These are phyloP conservation scores for Eulacestoma nigropectus DNA, from an alignment of 2,113 vertebrate species.

Conservation along the genomic window DNA sequence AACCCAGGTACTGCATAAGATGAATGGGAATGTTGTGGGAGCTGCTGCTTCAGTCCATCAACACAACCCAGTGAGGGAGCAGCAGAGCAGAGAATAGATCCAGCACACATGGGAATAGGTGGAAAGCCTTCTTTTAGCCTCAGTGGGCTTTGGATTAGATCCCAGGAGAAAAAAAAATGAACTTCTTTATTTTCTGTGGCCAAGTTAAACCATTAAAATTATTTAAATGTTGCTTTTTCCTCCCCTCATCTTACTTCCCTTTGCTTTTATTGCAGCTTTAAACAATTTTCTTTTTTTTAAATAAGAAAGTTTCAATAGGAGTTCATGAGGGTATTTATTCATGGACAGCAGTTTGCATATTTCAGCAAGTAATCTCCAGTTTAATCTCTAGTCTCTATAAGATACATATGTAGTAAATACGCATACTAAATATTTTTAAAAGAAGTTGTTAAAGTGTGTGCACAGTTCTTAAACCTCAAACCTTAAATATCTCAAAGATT, in stretches of 20 bases:
- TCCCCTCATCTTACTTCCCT: not conserved
- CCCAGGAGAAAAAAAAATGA: not conserved
- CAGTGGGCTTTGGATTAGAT: slow-evolving; percentile 22
- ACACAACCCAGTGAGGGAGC: not conserved
- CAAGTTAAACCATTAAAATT: slow-evolving; percentile 32
- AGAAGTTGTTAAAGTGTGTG: slow-evolving; percentile 71
- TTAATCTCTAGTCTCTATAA: slow-evolving; percentile 59
- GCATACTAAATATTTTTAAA: slow-evolving; percentile 71
- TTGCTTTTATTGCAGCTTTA: slow-evolving; percentile 43
- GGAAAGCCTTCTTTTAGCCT: slow-evolving; percentile 19
- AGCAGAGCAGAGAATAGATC: not conserved
- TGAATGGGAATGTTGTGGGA: not conserved
- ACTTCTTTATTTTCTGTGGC: slow-evolving; percentile 12
- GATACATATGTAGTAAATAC: slow-evolving; percentile 73
- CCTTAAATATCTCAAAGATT: slow-evolving; percentile 72
- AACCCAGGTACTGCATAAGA: fast-evolving
- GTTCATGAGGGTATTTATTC: slow-evolving; percentile 42
- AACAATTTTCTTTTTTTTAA: not conserved
- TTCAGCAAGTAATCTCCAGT: slow-evolving; percentile 68
- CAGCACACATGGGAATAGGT: not conserved
- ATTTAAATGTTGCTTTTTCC: not conserved
- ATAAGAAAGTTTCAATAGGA: slow-evolving; percentile 13
- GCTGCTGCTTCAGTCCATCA: not conserved
- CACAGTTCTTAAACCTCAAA: slow-evolving; percentile 72
- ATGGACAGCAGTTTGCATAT: slow-evolving; percentile 64